phyloP scores from a whole-genome alignment of 2,797 vertebrate genomes.

The Sebastes variabilis region DNA sequence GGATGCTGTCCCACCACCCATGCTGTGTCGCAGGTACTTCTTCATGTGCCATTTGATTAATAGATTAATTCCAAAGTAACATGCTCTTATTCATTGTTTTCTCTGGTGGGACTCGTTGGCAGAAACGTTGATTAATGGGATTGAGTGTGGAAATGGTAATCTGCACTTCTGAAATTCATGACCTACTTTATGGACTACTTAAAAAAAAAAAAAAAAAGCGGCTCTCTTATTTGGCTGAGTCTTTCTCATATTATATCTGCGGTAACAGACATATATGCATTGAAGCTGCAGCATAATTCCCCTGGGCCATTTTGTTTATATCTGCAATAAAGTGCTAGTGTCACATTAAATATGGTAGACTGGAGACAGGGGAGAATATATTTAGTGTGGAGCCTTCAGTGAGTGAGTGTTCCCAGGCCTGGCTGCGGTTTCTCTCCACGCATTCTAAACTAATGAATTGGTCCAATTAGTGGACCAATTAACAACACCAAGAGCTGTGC shows the following conservation, averaged over 20 bases:
- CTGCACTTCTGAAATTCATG: slow-evolving; percentile 79
- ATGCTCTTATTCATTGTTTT: slow-evolving; percentile 78
- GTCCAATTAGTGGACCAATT: slow-evolving; percentile 59
- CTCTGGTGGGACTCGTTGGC: slow-evolving; percentile 73
- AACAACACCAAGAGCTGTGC: slow-evolving; percentile 31
- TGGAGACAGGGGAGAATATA: slow-evolving; percentile 48
- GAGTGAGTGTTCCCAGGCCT: slow-evolving; percentile 26
- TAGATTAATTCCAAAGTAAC: slow-evolving; percentile 80
- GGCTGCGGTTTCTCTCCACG: slow-evolving; percentile 7
- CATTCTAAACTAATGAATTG: slow-evolving; percentile 46
- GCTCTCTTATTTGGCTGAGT: slow-evolving; percentile 38
- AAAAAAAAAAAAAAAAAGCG: slow-evolving; percentile 36
- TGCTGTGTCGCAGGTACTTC: slow-evolving; percentile 58
- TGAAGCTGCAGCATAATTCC: slow-evolving; percentile 56
- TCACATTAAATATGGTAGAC: slow-evolving; percentile 64
- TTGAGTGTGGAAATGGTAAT: slow-evolving; percentile 75
- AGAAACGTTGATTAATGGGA: slow-evolving; percentile 80
- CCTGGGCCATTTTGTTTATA: slow-evolving; percentile 70
- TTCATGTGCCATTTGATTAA: slow-evolving; percentile 79
- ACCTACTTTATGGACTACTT: slow-evolving; percentile 83
- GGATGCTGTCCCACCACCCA: slow-evolving; percentile 10
- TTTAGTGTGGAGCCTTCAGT: slow-evolving; percentile 38
- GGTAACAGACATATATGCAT: slow-evolving; percentile 54
- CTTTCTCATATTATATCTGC: slow-evolving; percentile 55
- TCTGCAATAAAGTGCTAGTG: slow-evolving; percentile 67